A percentile compares a stretch with the other conserved stretches of the same genome.
Conservation (phyloP, 2,113 vertebrate genomes). For the Amia ocellicauda region DNA sequence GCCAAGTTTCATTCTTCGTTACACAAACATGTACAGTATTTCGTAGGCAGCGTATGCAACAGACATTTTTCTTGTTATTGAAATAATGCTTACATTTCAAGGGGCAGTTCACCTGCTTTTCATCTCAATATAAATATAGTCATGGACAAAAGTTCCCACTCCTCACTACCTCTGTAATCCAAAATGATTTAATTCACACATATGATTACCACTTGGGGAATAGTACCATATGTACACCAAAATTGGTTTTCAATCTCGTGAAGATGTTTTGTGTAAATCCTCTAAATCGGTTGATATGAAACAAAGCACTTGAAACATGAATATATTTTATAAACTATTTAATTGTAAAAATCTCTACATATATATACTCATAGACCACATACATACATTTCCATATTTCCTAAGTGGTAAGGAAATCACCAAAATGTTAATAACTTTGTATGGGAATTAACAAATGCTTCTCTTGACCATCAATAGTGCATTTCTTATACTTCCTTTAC, state of each 20-base stretch:
- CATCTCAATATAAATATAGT: constrained; percentile 20
- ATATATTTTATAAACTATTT: no score
- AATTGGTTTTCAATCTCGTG: neutral
- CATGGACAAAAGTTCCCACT: neutral
- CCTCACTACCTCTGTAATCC: neutral
- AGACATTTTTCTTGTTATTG: constrained; percentile 22
- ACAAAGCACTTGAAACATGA: neutral
- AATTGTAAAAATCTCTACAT: no score
- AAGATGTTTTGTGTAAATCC: no score
- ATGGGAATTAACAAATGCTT: no score
- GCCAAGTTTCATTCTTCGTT: constrained; percentile 23
- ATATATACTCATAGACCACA: no score
- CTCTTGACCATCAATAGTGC: no score
- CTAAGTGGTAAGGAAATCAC: neutral
- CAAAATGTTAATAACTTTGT: no score
- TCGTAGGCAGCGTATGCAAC: constrained; percentile 16
- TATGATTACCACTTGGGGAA: neutral
- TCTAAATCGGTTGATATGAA: constrained; percentile 9
- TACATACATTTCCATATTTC: constrained; percentile 13
- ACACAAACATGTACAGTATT: constrained; percentile 23
- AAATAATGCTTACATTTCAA: constrained; percentile 6
- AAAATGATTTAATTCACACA: constrained; percentile 8
- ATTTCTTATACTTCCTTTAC: no score
- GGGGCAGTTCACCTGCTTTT: neutral
- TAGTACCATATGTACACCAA: neutral